Evolutionary conservation across 2,888 invertebrate species (phyloP), one percentile per base, ranked within the genome.

Genomic region (Trissoscelio sp.): DNA sequence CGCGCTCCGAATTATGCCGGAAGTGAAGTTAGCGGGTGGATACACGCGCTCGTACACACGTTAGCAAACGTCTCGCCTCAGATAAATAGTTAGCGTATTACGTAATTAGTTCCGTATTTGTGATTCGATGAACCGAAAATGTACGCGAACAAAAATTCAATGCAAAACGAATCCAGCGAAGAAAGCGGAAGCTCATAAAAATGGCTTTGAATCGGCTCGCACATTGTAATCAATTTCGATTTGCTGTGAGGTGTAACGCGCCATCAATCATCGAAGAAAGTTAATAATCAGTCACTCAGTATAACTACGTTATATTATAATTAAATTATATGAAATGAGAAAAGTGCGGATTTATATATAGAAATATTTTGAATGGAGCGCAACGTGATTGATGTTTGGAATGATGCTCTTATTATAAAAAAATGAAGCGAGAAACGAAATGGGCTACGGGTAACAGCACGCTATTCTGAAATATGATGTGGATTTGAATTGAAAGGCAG

Each of bases 21-120:
- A 79, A 79, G 67, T 67, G 20, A 44, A 46, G 73, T 58, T 67
- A 67, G 73, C 72, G 60, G 79, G 73, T 79, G 79, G 66, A 77
- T 69, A 53, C n/a, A 55, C 11, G n/a, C 37, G n/a, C 11, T 11
- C 37, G 31, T 18, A 37, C 37, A 37, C 11, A 37, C 37, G 31
- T 67, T 53, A 16, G 12, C 16, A 57, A 69, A 57, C 46, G 37
- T 58, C 48, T 70, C 24, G 58, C 34, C 48, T 51, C 64, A 20
- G 44, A 16, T 53, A 53, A 69, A 69, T 51, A 60, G 22, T 22
- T 34, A 0, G 42, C 53, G n/a, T 11, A 28, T 48, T 72, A 31
- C 18, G 34, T 24, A 72, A 72, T 48, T 48, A 60, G 60, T 72
- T 72, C 46, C 51, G 55, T 34, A 16, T 60, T 51, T 28, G 57